These are phyloP conservation scores for Drosophila watanabei DNA, from an alignment of 1,140 invertebrate genomes.

Conservation along the genomic window DNA sequence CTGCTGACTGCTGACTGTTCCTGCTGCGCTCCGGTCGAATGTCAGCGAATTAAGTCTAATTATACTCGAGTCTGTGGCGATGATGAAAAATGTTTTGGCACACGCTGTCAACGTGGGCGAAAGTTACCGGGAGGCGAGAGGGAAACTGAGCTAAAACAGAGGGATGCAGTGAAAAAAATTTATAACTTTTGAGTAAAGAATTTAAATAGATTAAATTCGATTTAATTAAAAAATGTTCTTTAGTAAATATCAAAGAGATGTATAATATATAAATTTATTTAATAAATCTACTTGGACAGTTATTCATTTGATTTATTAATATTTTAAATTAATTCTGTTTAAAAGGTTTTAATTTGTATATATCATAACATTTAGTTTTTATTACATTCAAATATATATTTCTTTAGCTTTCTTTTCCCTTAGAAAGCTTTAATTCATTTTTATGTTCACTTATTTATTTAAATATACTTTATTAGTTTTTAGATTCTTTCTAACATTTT, in stretches of 20 bases:
- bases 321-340: no score
- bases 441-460: background rate
- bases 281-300: no score
- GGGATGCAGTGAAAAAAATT: background rate
- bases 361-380: no score
- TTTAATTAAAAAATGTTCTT: background rate
- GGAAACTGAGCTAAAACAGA: background rate
- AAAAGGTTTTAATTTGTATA: no score
- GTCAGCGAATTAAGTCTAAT: slow-evolving; percentile 77
- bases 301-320: no score
- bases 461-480: no score
- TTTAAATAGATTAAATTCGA: background rate
- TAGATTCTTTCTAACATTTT: no score
- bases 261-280: no score
- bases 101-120: slow-evolving; percentile 65
- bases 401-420: background rate
- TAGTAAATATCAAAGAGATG: no score
- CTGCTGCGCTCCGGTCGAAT: slow-evolving; percentile 46
- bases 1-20: slow-evolving; percentile 28
- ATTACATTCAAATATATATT: no score
- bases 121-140: slow-evolving; percentile 1
- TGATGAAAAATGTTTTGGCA: slow-evolving; percentile 70
- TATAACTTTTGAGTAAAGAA: background rate
- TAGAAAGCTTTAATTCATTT: background rate
- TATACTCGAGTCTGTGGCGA: slow-evolving; percentile 61